Conservation (phyloP, 2,888 invertebrate genomes). For the Thymelicus acteon region DNA sequence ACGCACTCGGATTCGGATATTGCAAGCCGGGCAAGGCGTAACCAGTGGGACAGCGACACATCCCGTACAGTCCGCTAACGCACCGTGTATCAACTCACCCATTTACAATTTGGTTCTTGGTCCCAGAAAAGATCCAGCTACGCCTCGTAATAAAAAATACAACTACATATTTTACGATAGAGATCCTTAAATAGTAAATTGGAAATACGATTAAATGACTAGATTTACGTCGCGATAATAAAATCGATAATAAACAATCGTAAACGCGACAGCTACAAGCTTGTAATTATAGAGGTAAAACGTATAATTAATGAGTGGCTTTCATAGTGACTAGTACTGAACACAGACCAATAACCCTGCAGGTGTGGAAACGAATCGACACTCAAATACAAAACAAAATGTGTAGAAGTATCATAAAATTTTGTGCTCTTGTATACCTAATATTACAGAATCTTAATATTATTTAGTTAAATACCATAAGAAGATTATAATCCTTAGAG, state of each 20-base stretch:
- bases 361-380: conserved; percentile 50
- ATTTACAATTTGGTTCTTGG: conserved; percentile 60
- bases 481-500: conserved; percentile 9
- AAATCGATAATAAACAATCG: conserved; percentile 24
- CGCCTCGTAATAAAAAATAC: conserved; percentile 62
- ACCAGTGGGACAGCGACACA: conserved; percentile 73
- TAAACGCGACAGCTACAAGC: conserved; percentile 30
- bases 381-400: conserved; percentile 24
- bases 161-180: conserved; percentile 16
- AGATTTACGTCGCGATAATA: conserved; percentile 48
- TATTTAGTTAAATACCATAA: conserved; percentile 17
- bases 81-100: conserved; percentile 61
- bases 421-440: conserved; percentile 20
- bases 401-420: conserved; percentile 24
- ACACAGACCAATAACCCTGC: conserved; percentile 68
- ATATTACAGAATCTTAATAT: conserved; percentile 11
- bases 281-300: conserved; percentile 30
- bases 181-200: conserved; percentile 51
- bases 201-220: conserved; percentile 53
- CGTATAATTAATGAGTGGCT: conserved; percentile 31
- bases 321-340: conserved; percentile 58
- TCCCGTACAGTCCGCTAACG: conserved; percentile 59
- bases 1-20: conserved; percentile 35
- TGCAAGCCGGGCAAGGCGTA: conserved; percentile 68
- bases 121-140: conserved; percentile 75